phyloP scores from a whole-genome alignment of 2,888 invertebrate species.

The Pheosia tremula region DNA sequence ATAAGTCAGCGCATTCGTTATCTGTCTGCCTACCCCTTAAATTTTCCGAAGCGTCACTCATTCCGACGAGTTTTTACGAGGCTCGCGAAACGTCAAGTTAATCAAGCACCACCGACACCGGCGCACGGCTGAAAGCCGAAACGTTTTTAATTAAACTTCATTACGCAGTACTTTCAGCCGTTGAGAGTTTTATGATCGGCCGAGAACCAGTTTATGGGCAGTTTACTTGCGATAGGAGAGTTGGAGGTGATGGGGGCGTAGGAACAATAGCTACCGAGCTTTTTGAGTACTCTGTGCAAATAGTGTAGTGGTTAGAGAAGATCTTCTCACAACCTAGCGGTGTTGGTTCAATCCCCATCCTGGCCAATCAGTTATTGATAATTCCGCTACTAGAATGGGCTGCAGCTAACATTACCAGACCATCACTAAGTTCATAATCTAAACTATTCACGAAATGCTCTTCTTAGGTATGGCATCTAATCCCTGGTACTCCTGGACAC shows the following conservation, averaged over 20 bases:
- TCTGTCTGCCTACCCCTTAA: conserved; percentile 28
- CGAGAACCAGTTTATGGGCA: conserved; percentile 27
- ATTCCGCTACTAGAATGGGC: too few relatives aligned
- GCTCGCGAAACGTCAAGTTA: conserved; percentile 59
- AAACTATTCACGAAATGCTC: too few relatives aligned
- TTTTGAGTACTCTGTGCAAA: not conserved
- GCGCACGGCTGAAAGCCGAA: conserved; percentile 48
- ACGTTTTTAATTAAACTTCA: conserved; percentile 75
- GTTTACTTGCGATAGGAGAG: not conserved
- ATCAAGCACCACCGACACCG: conserved; percentile 56
- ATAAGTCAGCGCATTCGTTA: not conserved
- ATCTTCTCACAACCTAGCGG: too few relatives aligned
- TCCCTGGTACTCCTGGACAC: too few relatives aligned
- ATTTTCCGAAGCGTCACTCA: conserved; percentile 47
- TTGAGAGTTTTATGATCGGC: conserved; percentile 48
- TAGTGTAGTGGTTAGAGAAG: too few relatives aligned
- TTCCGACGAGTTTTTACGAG: conserved; percentile 65
- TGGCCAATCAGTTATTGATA: too few relatives aligned
- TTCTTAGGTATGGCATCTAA: too few relatives aligned
- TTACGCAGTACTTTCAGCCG: conserved; percentile 61
- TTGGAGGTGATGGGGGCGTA: not conserved
- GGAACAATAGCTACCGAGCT: not conserved
- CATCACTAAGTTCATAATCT: too few relatives aligned
- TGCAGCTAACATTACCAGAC: too few relatives aligned
- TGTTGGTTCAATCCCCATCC: too few relatives aligned